Conservation (phyloP, 2,113 vertebrate genomes). For the Paramormyrops kingsleyae region DNA sequence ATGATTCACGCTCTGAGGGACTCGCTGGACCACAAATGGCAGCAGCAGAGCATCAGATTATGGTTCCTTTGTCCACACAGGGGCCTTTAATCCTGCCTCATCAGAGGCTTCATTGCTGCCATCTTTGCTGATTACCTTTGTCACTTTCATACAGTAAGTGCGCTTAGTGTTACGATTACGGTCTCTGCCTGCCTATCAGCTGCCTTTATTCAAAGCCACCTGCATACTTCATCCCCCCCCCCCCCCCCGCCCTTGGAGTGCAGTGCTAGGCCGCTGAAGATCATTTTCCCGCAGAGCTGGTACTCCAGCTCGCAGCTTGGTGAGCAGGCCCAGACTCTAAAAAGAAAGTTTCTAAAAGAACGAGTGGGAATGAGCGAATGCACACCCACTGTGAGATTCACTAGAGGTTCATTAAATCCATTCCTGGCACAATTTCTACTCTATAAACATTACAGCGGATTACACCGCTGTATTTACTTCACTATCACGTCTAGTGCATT, state of each 20-base stretch:
- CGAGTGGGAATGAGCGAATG: not conserved
- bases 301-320: not conserved
- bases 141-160: not conserved
- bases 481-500: not conserved
- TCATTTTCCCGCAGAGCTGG: not conserved
- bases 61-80: not conserved
- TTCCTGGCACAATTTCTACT: not conserved
- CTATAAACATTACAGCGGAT: not conserved
- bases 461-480: not conserved
- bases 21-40: not conserved
- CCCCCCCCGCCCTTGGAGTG: not conserved
- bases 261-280: not conserved
- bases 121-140: not conserved
- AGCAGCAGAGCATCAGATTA: not conserved
- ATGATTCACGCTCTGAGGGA: not conserved
- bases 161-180: not conserved
- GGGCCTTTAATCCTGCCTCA: not conserved
- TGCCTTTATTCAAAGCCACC: not conserved
- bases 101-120: not conserved
- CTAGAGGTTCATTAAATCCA: not conserved
- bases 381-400: not conserved
- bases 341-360: not conserved
- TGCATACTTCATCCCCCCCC: not conserved
- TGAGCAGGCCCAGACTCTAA: not conserved
- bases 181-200: not conserved